phyloP scores from a whole-genome alignment of 1,140 invertebrate genomes.

The Hylaeus anthracinus region DNA sequence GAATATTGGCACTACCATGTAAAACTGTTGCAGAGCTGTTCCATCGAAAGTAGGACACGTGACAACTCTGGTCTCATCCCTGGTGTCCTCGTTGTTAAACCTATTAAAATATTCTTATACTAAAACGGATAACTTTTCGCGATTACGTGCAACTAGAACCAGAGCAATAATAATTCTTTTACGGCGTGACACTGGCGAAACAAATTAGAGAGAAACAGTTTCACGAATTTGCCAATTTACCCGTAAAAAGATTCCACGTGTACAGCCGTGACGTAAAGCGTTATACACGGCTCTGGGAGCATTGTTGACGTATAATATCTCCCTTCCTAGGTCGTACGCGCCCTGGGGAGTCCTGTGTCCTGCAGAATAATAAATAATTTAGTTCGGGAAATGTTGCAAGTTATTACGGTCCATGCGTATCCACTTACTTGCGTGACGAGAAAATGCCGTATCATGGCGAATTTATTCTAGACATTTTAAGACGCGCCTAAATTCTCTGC shows the following conservation, averaged over 20 bases:
- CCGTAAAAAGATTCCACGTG: constrained; percentile 47
- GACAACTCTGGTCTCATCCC: no score
- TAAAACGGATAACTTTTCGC: not conserved
- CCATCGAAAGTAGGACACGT: no score
- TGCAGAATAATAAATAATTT: constrained; percentile 70
- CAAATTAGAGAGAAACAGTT: constrained; percentile 8
- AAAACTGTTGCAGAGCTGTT: no score
- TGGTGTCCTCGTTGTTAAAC: no score
- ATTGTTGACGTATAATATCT: constrained; percentile 63
- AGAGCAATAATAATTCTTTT: constrained; percentile 6
- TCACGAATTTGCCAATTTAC: constrained; percentile 26
- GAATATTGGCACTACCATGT: no score
- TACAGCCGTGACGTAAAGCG: constrained; percentile 22
- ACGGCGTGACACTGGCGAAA: not conserved
- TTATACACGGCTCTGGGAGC: constrained; percentile 44
- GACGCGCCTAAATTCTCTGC: no score
- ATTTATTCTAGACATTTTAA: constrained; percentile 33
- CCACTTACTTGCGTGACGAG: constrained; percentile 21
- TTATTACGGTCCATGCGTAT: constrained; percentile 63
- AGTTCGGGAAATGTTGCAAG: constrained; percentile 66
- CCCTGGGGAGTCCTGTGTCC: constrained; percentile 50
- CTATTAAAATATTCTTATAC: not conserved
- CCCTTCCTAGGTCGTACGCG: constrained; percentile 59
- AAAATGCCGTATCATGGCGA: constrained; percentile 29
- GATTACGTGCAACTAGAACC: not conserved